phyloP scores from a whole-genome alignment of 2,797 vertebrate genomes.

The Smutsia temminckii region DNA sequence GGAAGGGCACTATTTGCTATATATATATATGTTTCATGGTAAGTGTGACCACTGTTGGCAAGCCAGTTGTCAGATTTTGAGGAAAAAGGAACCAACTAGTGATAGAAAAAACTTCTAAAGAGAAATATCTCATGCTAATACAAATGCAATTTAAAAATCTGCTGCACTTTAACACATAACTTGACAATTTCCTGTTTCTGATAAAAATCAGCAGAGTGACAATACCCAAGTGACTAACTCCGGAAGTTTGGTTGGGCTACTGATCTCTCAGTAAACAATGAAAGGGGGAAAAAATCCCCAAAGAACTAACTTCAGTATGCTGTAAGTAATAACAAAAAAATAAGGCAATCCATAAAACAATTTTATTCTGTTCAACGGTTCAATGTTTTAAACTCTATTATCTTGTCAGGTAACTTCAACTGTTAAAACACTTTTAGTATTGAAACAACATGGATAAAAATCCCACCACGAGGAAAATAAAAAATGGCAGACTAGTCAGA shows the following conservation, averaged over 20 bases:
- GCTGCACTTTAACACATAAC: constrained; percentile 62
- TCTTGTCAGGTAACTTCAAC: constrained; percentile 34
- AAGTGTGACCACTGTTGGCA: constrained; percentile 22
- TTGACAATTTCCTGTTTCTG: constrained; percentile 80
- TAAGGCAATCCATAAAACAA: constrained; percentile 36
- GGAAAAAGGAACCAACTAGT: background rate
- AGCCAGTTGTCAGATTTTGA: constrained; percentile 12
- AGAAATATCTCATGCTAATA: constrained; percentile 48
- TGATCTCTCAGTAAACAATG: constrained; percentile 68
- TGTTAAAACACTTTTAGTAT: constrained; percentile 14
- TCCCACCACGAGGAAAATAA: background rate
- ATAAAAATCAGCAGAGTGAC: constrained; percentile 76
- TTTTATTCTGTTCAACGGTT: background rate
- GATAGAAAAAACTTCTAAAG: constrained; percentile 26
- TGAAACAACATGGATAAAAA: constrained; percentile 1
- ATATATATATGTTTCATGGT: background rate
- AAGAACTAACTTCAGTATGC: constrained; percentile 47
- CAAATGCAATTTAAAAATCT: constrained; percentile 56
- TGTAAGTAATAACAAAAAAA: constrained; percentile 35
- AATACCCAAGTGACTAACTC: constrained; percentile 76
- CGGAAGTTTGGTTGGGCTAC: constrained; percentile 74
- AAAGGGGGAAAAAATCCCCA: constrained; percentile 50
- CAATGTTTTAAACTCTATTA: constrained; percentile 27
- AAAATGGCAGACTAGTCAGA: constrained; percentile 21
- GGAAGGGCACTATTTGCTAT: background rate